phyloP scores from a whole-genome alignment of 2,888 invertebrate species.

The Caenorhabditis sp. region DNA sequence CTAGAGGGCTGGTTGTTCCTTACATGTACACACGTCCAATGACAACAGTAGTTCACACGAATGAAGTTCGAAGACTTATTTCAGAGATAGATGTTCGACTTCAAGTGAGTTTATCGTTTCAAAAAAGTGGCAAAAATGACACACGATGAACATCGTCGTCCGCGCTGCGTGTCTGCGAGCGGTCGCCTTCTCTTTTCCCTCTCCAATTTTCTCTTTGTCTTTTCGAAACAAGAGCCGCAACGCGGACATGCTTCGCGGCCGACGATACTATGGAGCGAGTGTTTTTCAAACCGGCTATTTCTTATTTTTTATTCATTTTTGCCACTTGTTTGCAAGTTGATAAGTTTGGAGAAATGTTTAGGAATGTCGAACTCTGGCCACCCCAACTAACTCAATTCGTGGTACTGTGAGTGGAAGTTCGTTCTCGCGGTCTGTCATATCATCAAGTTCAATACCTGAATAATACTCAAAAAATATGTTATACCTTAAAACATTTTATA shows the following conservation, averaged over 20 bases:
- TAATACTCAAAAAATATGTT: conserved; percentile 13
- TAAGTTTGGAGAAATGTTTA: conserved; percentile 13
- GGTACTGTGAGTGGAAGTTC: conserved; percentile 35
- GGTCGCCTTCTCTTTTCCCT: no score
- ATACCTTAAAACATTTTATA: neutral
- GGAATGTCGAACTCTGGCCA: conserved; percentile 45
- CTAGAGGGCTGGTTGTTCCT: conserved; percentile 63
- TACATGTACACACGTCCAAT: conserved; percentile 56
- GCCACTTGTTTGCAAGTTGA: no score
- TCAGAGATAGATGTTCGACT: conserved; percentile 64
- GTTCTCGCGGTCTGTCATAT: conserved; percentile 27
- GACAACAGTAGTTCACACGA: conserved; percentile 45
- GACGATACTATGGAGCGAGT: no score
- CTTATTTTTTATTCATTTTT: no score
- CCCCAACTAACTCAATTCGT: conserved; percentile 36
- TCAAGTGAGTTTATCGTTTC: conserved; percentile 21
- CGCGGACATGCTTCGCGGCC: no score
- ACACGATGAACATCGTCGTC: neutral
- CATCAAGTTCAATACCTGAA: conserved; percentile 34
- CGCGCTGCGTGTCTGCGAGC: no score
- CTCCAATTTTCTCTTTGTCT: no score
- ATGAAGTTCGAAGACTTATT: conserved; percentile 61
- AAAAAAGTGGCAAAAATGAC: conserved; percentile 1
- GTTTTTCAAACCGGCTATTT: no score
- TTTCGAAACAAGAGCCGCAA: no score